These are phyloP conservation scores for Drosophila parabipectinata DNA, from an alignment of 1,140 invertebrate species.

Conservation along the genomic window DNA sequence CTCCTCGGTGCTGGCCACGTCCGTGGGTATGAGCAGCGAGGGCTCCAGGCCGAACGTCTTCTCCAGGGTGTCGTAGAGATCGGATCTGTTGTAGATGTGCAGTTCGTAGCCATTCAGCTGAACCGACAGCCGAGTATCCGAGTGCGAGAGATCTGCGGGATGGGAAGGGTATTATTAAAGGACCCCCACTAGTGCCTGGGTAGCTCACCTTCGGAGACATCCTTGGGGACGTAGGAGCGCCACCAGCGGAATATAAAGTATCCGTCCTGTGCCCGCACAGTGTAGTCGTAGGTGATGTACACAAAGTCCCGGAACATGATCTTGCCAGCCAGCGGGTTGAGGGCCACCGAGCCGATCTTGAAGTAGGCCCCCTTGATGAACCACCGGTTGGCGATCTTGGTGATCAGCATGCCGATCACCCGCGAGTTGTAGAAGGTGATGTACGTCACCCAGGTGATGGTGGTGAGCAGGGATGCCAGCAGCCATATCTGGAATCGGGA, in stretches of 20 bases:
- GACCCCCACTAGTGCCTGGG: background rate
- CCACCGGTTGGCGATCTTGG: constrained; percentile 94
- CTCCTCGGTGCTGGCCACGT: constrained; percentile 68
- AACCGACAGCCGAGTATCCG: constrained; percentile 95
- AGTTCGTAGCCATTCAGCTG: constrained; percentile 98
- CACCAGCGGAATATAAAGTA: constrained; percentile 99
- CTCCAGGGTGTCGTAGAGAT: constrained; percentile 94
- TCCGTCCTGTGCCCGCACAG: constrained; percentile 96
- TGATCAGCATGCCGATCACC: constrained; percentile 94
- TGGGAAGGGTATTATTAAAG: background rate
- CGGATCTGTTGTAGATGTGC: constrained; percentile 97
- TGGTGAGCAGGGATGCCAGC: constrained; percentile 89
- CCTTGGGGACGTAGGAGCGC: constrained; percentile 96
- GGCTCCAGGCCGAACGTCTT: constrained; percentile 94
- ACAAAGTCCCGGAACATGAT: constrained; percentile 99
- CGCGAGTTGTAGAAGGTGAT: constrained; percentile 98
- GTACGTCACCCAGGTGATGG: constrained; percentile 94
- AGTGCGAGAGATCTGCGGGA: constrained; percentile 95
- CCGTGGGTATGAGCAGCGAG: constrained; percentile 88
- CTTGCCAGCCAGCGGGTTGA: constrained; percentile 98
- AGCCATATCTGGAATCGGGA: constrained; percentile 85
- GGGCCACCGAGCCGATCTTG: constrained; percentile 96
- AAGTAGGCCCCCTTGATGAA: constrained; percentile 93
- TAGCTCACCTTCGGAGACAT: constrained; percentile 94
- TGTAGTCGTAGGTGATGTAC: constrained; percentile 97